phyloP scores from a whole-genome alignment of 1,140 invertebrate species.

The Sarcophaga bullata region DNA sequence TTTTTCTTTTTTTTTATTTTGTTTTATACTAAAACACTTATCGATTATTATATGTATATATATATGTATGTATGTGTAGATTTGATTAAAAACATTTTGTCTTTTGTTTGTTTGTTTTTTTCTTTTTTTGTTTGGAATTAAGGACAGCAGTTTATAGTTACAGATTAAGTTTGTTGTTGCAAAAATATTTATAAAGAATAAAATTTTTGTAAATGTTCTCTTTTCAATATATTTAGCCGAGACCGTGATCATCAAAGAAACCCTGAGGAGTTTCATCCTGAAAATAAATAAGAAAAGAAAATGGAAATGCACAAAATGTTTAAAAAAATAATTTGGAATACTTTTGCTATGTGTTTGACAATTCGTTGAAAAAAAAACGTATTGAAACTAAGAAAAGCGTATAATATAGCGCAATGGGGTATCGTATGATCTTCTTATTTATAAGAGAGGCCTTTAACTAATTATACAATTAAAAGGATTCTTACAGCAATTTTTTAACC shows the following conservation, averaged over 20 bases:
- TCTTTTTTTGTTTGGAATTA: conserved; percentile 25
- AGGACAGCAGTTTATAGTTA: conserved; percentile 29
- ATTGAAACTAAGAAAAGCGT: too few species aligned
- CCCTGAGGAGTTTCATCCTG: conserved; percentile 99
- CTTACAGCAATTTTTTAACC: too few species aligned
- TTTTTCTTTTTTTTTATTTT: conserved; percentile 3
- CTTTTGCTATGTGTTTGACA: too few species aligned
- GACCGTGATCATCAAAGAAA: conserved; percentile 98
- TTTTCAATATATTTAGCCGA: conserved; percentile 75
- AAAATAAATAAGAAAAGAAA: conserved; percentile 68
- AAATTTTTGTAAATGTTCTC: neutral
- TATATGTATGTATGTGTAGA: neutral
- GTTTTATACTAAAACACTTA: neutral
- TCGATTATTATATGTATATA: too few species aligned
- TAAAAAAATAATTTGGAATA: neutral
- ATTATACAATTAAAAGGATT: too few species aligned
- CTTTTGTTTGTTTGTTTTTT: conserved; percentile 29
- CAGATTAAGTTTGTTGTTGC: conserved; percentile 31
- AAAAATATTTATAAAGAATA: neutral
- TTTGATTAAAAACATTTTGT: conserved; percentile 26
- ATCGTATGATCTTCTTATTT: too few species aligned
- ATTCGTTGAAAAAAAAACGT: too few species aligned
- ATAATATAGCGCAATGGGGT: too few species aligned
- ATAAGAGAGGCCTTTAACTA: too few species aligned
- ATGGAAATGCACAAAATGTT: neutral